Percentiles rank a stretch among this genome's conserved stretches.
phyloP scores from a whole-genome alignment of 1,140 invertebrate genomes.

The Orius insidiosus region DNA sequence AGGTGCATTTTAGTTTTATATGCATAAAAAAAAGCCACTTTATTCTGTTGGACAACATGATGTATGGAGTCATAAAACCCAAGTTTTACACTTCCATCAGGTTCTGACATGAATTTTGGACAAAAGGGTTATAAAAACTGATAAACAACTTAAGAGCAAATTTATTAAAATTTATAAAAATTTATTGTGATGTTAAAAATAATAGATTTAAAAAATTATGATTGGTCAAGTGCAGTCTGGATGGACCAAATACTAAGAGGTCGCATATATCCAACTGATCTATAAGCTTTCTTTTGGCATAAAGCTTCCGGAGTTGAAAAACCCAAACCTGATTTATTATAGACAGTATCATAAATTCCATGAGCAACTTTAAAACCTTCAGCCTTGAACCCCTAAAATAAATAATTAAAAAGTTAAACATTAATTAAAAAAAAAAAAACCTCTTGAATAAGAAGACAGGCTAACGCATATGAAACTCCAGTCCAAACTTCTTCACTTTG shows the following conservation, averaged over 20 bases:
- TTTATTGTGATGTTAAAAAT: too few relatives aligned
- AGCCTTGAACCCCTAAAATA: slow-evolving; percentile 53
- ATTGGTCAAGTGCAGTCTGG: slow-evolving; percentile 41
- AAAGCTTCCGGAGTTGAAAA: slow-evolving; percentile 86
- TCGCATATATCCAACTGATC: slow-evolving; percentile 81
- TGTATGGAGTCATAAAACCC: too few relatives aligned
- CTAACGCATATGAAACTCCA: slow-evolving; percentile 69
- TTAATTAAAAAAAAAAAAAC: slow-evolving; percentile 31
- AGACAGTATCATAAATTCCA: slow-evolving; percentile 67
- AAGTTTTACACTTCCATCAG: too few relatives aligned
- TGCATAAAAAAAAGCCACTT: too few relatives aligned
- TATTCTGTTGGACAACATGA: too few relatives aligned
- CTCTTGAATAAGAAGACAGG: slow-evolving; percentile 72
- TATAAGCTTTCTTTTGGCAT: slow-evolving; percentile 58
- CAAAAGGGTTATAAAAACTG: too few relatives aligned
- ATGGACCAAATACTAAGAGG: slow-evolving; percentile 81
- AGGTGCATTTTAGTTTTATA: too few relatives aligned
- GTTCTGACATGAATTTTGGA: too few relatives aligned
- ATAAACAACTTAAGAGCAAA: too few relatives aligned
- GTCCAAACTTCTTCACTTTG: slow-evolving; percentile 89
- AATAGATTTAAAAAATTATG: too few relatives aligned
- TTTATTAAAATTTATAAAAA: too few relatives aligned
- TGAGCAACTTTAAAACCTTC: slow-evolving; percentile 75
- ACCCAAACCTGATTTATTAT: slow-evolving; percentile 59
- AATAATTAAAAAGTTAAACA: slow-evolving; percentile 10